These are phyloP conservation scores for Leucopsar rothschildi DNA, from an alignment of 2,113 vertebrate species.

Conservation along the genomic window DNA sequence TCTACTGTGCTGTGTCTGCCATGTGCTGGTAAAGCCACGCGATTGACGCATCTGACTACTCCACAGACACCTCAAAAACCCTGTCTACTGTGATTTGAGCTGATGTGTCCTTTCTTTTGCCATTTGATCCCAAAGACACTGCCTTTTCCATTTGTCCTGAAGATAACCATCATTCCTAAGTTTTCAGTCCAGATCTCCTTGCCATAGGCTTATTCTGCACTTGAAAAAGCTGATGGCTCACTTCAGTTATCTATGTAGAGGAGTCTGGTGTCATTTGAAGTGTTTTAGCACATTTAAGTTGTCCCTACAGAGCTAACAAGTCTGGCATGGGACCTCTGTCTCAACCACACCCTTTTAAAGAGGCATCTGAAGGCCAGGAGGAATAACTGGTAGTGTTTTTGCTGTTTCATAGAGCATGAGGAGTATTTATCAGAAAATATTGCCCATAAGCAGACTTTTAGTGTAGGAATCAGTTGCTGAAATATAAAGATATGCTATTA, in stretches of 20 bases:
- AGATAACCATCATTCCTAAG: background rate
- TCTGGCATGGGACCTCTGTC: background rate
- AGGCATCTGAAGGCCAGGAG: background rate
- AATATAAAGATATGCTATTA: background rate
- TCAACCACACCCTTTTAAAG: background rate
- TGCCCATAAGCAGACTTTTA: background rate
- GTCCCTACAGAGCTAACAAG: background rate
- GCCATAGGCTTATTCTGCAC: background rate
- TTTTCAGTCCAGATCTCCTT: background rate
- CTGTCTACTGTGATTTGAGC: background rate
- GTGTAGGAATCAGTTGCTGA: background rate
- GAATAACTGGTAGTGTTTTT: background rate
- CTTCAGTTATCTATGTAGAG: background rate
- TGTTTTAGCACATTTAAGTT: background rate
- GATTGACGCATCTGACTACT: background rate
- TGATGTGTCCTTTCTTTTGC: background rate
- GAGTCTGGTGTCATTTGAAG: background rate
- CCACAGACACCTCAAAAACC: background rate
- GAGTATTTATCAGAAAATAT: background rate
- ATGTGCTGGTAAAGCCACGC: fast-evolving
- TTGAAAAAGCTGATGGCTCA: background rate
- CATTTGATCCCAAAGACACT: background rate
- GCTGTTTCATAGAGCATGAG: background rate
- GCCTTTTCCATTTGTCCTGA: background rate
- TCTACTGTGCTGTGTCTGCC: background rate